A percentile compares a stretch with the other conserved stretches of the same genome.
phyloP scores from a whole-genome alignment of 2,113 vertebrate species.

The Pyrgilauda ruficollis region DNA sequence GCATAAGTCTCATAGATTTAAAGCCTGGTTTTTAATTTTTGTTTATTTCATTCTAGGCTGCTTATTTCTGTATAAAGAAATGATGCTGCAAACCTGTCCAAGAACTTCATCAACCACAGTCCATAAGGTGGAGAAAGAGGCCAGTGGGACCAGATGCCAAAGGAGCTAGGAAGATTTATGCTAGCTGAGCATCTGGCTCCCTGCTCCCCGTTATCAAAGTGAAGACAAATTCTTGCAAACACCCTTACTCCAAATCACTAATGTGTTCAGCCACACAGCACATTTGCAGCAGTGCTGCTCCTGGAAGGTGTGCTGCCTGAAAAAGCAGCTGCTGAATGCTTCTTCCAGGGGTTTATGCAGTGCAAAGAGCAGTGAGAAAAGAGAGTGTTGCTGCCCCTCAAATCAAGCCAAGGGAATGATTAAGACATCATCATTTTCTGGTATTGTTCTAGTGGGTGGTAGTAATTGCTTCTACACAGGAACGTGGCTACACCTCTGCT shows the following conservation, averaged over 20 bases:
- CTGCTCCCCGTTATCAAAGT: neutral
- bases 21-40: neutral
- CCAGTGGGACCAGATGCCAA: neutral
- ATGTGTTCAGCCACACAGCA: neutral
- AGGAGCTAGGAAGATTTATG: neutral
- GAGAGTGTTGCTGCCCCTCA: neutral
- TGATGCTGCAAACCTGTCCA: neutral
- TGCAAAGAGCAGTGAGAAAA: neutral
- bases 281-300: neutral
- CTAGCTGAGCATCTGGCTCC: neutral
- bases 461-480: conserved; percentile 1
- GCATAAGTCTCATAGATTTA: neutral
- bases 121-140: neutral
- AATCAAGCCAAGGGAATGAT: neutral
- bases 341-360: neutral
- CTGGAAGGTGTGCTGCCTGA: neutral
- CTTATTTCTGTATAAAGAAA: neutral
- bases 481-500: neutral
- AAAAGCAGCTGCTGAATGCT: neutral
- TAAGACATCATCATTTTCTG: neutral
- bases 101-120: neutral
- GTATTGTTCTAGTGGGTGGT: neutral
- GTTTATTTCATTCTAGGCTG: neutral
- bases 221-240: conserved; percentile 24
- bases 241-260: neutral